A percentile compares a stretch with the other conserved stretches of the same genome.
Evolutionary conservation across 1,140 invertebrate genomes (phyloP).

Genomic region (Agraylea sexmaculata): DNA sequence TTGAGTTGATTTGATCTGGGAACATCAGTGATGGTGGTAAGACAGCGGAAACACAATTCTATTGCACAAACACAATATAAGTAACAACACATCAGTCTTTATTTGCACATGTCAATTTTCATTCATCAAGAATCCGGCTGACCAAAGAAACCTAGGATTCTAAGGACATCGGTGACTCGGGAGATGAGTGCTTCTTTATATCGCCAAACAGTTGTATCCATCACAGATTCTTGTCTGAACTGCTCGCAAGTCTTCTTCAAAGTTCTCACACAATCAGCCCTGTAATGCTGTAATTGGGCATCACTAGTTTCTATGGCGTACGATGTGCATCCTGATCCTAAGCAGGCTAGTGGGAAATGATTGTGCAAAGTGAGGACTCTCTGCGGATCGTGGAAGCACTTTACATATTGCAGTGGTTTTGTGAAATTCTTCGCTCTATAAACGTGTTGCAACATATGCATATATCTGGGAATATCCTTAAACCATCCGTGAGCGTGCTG

Average conservation of each 20-base stretch:
- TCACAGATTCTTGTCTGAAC: conserved; percentile 67
- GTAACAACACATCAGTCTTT: conserved; percentile 17
- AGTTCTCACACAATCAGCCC: conserved; percentile 82
- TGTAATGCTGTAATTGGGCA: conserved; percentile 87
- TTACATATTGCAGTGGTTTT: conserved; percentile 86
- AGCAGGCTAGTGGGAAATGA: conserved; percentile 82
- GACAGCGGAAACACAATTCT: neutral
- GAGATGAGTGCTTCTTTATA: conserved; percentile 65
- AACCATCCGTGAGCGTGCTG: conserved; percentile 70
- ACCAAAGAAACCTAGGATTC: conserved; percentile 59
- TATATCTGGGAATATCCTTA: conserved; percentile 73
- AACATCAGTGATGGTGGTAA: neutral
- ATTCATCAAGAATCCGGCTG: conserved; percentile 15
- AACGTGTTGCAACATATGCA: conserved; percentile 91
- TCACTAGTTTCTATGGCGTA: conserved; percentile 72
- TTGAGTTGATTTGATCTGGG: neutral
- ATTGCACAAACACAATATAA: neutral
- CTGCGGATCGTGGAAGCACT: conserved; percentile 88
- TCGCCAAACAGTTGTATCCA: conserved; percentile 81
- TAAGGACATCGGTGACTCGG: conserved; percentile 56
- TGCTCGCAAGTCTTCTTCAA: conserved; percentile 77
- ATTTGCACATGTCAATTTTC: conserved; percentile 5
- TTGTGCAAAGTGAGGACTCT: conserved; percentile 83
- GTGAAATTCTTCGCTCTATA: conserved; percentile 84
- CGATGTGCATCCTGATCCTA: conserved; percentile 74